Base-by-base conservation (phyloP, 2,888 invertebrate species). In the Phyllotreta striolata region DNA sequence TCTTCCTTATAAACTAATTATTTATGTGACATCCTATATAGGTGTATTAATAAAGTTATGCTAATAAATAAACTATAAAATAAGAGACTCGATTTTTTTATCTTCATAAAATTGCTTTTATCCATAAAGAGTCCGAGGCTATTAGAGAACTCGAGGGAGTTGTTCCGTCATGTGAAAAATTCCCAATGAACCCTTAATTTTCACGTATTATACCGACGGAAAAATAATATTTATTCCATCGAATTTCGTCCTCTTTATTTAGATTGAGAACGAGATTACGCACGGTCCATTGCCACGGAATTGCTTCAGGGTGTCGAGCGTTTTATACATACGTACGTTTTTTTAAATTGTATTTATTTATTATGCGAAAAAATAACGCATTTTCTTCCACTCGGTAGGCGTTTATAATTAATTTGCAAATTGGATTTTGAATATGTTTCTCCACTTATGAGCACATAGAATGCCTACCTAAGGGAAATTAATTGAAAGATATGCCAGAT, bases 191-290 rank as follows among this genome's bases (percentile, higher is more conserved):
- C 40, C 63, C 63, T 63, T 57, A 64, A 58, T 64, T 64, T 68
- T 63, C 59, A 59, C 64, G 66, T 61, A 68, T 62, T 52, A 52
- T 38, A 52, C 52, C 52, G 14, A 52, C 52, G 47, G 74, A 73
- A 73, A 74, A 76, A 75, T 74, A 72, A 74, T 75, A 75, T 75
- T 75, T 73, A 74, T 74, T 74, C 70, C 68, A 69, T 70, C 69
- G 66, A 43, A 43, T 69, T 71, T 71, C 70, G 66, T 65, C 54
- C 67, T 70, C 72, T 73, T 73, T 75, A 74, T 77, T 76, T 72
- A 76, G 75, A 76, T 76, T 75, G 77, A 78, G 77, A 77, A 79
- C 73, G 75, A 77, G 78, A 78, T 79, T 79, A 79, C 73, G 64
- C 68, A 76, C 76, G 78, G 78, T 79, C 77, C 76, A 79, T 79